Evolutionary conservation across 2,888 invertebrate genomes (phyloP).

Genomic region (Tanytarsus gracilentus): DNA sequence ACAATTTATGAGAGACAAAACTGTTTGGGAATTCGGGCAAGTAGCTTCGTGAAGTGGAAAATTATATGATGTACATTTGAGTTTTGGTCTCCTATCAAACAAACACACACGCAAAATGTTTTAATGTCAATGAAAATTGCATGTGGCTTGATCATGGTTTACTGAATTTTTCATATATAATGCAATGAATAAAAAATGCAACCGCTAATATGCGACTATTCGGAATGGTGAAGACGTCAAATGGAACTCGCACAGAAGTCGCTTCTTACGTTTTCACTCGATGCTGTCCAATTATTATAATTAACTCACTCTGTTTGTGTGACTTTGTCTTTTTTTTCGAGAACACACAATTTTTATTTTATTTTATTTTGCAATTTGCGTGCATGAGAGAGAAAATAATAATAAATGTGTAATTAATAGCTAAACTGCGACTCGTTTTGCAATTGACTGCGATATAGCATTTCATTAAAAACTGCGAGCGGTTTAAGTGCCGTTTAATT

Average conservation of each 20-base stretch:
- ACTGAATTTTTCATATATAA: conserved; percentile 17
- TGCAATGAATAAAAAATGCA: conserved; percentile 4
- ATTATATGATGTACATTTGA: conserved; percentile 18
- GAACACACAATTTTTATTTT: conserved; percentile 1
- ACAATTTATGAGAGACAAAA: conserved; percentile 1
- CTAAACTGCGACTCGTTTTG: no score
- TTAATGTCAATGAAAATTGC: conserved; percentile 17
- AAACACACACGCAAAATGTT: not conserved
- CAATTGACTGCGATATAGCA: no score
- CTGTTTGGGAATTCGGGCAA: conserved; percentile 27
- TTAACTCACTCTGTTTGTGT: conserved; percentile 18
- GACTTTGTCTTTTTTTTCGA: conserved; percentile 4
- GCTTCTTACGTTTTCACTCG: not conserved
- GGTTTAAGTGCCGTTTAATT: no score
- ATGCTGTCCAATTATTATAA: conserved; percentile 21
- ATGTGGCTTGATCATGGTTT: conserved; percentile 18
- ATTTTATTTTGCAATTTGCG: no score
- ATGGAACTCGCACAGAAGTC: not conserved
- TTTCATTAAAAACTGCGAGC: no score
- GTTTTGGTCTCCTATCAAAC: not conserved
- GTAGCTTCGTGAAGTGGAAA: conserved; percentile 21
- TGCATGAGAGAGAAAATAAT: no score
- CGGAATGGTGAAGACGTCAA: conserved; percentile 1
- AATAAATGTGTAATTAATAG: no score
- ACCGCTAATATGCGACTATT: conserved; percentile 12